Evolutionary conservation across 2,888 invertebrate genomes (phyloP).

Genomic region (Ormia ochracea): DNA sequence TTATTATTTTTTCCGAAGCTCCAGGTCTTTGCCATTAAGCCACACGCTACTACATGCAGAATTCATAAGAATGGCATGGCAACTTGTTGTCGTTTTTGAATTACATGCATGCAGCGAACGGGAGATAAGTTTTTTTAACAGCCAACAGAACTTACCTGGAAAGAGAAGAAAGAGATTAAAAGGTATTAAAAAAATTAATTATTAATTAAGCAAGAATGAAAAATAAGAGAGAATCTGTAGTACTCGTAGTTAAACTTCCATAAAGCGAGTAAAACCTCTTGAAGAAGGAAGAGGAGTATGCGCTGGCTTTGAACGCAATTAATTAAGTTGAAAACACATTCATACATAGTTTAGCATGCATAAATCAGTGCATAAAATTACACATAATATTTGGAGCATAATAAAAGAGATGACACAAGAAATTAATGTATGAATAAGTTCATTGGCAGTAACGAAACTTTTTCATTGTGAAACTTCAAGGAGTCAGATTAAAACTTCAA

Average conservation of each 20-base stretch:
- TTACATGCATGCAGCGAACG: neutral
- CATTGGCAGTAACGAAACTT: too few relatives aligned
- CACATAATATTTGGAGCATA: neutral
- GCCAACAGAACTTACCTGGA: conserved; percentile 57
- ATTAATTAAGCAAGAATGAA: conserved; percentile 58
- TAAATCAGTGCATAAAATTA: neutral
- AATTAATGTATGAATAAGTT: neutral
- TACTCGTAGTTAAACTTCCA: conserved; percentile 9
- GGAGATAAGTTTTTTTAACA: neutral
- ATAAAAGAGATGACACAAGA: neutral
- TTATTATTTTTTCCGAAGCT: neutral
- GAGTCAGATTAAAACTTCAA: too few relatives aligned
- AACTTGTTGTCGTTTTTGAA: conserved; percentile 30
- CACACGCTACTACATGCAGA: conserved; percentile 2
- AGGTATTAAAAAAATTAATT: conserved; percentile 36
- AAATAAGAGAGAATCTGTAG: neutral
- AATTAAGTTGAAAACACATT: neutral
- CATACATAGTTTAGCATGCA: neutral
- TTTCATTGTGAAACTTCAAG: too few relatives aligned
- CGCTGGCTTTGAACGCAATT: neutral
- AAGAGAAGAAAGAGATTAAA: conserved; percentile 38
- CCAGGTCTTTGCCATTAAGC: neutral
- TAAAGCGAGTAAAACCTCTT: too few relatives aligned
- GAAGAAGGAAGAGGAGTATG: neutral
- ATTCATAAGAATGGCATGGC: conserved; percentile 19